Evolutionary conservation across 2,888 invertebrate genomes (phyloP), one percentile per base, ranked within the genome.

Genomic region (Tethea ocularis): DNA sequence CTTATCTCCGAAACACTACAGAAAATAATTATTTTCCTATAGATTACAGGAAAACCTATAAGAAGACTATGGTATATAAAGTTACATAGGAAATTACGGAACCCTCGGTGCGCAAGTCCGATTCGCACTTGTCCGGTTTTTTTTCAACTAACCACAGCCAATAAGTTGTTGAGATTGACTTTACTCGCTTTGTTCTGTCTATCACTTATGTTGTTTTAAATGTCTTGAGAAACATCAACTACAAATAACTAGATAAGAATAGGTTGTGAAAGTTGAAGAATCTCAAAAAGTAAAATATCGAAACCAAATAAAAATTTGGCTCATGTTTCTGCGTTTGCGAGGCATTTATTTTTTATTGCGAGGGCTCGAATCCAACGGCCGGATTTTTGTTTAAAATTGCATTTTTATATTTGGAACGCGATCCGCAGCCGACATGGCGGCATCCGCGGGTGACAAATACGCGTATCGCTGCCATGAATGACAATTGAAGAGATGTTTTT

Each of bases 401-500:
- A 91, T 92, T 92, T 92, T 91, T 91, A 91, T 92, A 90, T 92
- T 93, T 91, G 91, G 87, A 84, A 87, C 91, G 90, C 89, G 87
- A 85, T 84, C 86, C 88, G 86, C 82, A 75, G 78, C 80, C 84
- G 85, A 81, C 86, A 88, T 80, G 85, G 79, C 83, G 54, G 54
- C 54, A 33, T 54, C 33, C 54, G 54, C 54, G 86, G 84, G 89
- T 93, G 93, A 93, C 93, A 93, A 93, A 93, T 93, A 93, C 90
- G 88, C 90, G 83, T 75, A 66, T 76, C 86, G 87, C 87, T 79
- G 91, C 86, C 86, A 93, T 93, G 93, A 93, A 93, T 93, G 93
- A 93, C 92, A 93, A 93, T 93, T 87, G 86, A 88, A 88, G 89
- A 87, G 89, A 92, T 91, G 90, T 91, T 93, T 91, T 91, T 90